These are phyloP conservation scores for Sterna hirundo DNA, from an alignment of 2,113 vertebrate genomes.

Conservation along the genomic window DNA sequence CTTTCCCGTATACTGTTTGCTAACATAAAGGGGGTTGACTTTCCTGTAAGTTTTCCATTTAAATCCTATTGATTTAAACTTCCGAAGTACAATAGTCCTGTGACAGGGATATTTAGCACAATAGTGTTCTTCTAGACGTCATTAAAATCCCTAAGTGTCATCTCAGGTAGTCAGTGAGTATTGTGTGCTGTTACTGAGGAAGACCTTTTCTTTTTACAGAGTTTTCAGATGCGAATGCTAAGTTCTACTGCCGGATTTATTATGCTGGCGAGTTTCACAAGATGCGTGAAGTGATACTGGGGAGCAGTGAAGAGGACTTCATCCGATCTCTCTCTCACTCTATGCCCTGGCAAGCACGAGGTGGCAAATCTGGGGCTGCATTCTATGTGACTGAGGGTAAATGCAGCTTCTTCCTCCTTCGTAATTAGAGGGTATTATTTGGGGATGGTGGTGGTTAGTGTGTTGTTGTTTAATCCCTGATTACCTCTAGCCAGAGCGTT, in stretches of 20 bases:
- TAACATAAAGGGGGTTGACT: not conserved
- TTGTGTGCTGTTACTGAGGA: not conserved
- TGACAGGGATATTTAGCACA: not conserved
- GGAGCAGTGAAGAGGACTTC: constrained; percentile 93
- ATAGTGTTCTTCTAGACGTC: not conserved
- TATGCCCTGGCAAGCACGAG: constrained; percentile 95
- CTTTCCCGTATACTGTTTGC: not conserved
- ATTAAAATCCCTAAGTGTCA: not conserved
- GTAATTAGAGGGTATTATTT: not conserved
- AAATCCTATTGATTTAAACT: not conserved
- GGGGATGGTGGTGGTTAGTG: not conserved
- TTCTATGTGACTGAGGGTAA: constrained; percentile 97
- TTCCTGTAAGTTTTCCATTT: not conserved
- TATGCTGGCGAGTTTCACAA: constrained; percentile 95
- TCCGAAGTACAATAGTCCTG: fast-evolving
- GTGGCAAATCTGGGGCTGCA: constrained; percentile 94
- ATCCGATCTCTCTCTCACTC: constrained; percentile 95
- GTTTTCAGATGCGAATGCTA: constrained; percentile 95
- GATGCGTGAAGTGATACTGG: constrained; percentile 95
- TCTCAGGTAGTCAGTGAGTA: not conserved
- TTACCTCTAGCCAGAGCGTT: not conserved
- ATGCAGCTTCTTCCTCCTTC: not conserved
- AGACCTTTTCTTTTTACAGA: constrained; percentile 71
- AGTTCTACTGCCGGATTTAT: constrained; percentile 98
- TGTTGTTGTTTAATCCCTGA: not conserved